Conservation (phyloP, 2,888 invertebrate genomes). For the Drosophila fulvimacula region DNA sequence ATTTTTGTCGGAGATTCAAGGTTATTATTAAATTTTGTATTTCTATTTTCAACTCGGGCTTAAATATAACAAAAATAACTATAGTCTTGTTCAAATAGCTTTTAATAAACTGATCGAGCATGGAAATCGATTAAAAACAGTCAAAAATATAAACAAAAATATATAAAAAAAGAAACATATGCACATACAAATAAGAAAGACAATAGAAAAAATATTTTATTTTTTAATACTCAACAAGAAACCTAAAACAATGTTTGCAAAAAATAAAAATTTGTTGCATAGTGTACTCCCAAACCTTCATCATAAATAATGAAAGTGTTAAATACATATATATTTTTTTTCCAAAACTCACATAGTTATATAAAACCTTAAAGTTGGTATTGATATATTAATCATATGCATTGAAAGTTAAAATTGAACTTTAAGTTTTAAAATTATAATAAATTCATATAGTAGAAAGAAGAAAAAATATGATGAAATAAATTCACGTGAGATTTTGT, state of each 20-base stretch:
- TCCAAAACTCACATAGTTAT: constrained; percentile 19
- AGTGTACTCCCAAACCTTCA: neutral
- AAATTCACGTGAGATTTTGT: constrained; percentile 39
- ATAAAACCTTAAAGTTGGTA: constrained; percentile 22
- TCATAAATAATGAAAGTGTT: neutral
- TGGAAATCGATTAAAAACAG: neutral
- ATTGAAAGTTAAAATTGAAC: constrained; percentile 59
- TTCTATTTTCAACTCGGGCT: neutral
- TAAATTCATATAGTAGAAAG: constrained; percentile 24
- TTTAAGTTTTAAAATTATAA: constrained; percentile 71
- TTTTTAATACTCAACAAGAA: too few relatives aligned
- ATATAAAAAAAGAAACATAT: neutral
- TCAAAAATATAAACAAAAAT: neutral
- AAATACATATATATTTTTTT: neutral
- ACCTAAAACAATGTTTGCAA: too few relatives aligned
- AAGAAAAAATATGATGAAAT: constrained; percentile 18
- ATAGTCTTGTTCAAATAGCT: neutral
- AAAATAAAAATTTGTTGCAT: neutral
- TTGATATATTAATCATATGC: constrained; percentile 57
- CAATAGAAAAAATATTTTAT: neutral
- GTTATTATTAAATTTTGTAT: neutral
- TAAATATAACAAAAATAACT: neutral
- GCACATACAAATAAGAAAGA: neutral
- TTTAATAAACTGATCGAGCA: neutral
- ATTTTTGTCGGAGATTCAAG: neutral